Evolutionary conservation across 1,140 invertebrate species (phyloP), one percentile per base, ranked within the genome.

Genomic region (Drosophila teissieri): DNA sequence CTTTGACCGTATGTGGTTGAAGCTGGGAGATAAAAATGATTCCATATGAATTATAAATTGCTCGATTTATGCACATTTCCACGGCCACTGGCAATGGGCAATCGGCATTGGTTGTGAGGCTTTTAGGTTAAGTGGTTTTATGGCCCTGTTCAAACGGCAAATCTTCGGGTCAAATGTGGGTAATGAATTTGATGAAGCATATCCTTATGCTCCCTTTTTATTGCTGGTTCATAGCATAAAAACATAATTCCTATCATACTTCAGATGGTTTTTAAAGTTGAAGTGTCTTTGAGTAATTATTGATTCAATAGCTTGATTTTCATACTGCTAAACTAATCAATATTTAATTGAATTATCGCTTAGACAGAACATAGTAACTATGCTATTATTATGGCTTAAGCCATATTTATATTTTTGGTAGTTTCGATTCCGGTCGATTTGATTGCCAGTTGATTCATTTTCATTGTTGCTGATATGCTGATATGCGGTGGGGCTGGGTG

Each of bases 91-190:
- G 31, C 31, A 31, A 19, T 51, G 51, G 39, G 37, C 39, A 12
- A 19, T 52, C 52, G 39, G 39, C 39, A 12, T 56, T 34, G 56
- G 44, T 70, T 57, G 36, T 70, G 44, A 49, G 45, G 80, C 85
- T 89, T 89, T 89, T 89, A 89, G 56, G 19, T 52, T 89, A 89
- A 89, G 84, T 89, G 84, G 79, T 89, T 89, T 89, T 89, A 89
- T 80, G 80, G 61, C 57, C 67, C 62, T 45, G 42, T 64, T 60
- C 42, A n/a, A 14, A 6, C 27, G 11, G 10, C 11, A 68, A 69
- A 56, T 55, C 24, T 55, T 24, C 2, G 2, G 49, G 36, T 34
- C 36, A 40, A 48, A 46, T 14, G 19, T 40, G 36, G 42, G 24
- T 19, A 65, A 24, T 24, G 24, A 24, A 24, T 5, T 24, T 24